phyloP scores from a whole-genome alignment of 2,797 vertebrate genomes.

The Linurgus olivaceus region DNA sequence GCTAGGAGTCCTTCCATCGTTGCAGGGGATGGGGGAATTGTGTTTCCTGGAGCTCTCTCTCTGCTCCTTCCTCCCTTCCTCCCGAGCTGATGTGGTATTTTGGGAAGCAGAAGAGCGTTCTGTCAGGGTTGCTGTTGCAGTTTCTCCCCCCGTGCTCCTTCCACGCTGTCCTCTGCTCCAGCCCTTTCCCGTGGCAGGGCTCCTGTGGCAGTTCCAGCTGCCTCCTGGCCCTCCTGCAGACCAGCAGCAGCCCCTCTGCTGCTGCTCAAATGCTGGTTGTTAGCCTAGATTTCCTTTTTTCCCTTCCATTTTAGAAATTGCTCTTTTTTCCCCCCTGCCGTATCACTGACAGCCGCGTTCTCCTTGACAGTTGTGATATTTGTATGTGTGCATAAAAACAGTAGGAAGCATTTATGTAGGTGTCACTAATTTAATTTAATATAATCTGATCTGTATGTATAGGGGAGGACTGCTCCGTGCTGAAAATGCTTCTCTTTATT shows the following conservation, averaged over 20 bases:
- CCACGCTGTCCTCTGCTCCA: neutral
- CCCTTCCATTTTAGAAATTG: neutral
- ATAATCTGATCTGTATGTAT: slow-evolving; percentile 11
- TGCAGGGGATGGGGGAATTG: neutral
- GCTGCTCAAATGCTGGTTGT: neutral
- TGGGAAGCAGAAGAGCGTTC: neutral
- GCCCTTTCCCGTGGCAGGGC: neutral
- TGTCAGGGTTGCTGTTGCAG: neutral
- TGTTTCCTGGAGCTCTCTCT: neutral
- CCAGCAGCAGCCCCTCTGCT: neutral
- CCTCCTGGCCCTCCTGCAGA: neutral
- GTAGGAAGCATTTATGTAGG: slow-evolving; percentile 58
- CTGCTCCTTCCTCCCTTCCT: neutral
- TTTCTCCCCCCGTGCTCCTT: neutral
- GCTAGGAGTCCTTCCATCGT: rapidly evolving
- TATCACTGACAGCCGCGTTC: slow-evolving; percentile 1
- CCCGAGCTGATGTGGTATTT: neutral
- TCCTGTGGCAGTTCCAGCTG: neutral
- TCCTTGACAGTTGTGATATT: slow-evolving; percentile 48
- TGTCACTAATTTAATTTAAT: slow-evolving; percentile 69
- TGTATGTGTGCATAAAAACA: slow-evolving; percentile 50
- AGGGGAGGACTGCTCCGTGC: slow-evolving; percentile 8
- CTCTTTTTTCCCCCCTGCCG: neutral
- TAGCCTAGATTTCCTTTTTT: neutral
- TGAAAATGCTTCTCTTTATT: slow-evolving; percentile 61